Percentiles rank a stretch among this genome's conserved stretches.
phyloP scores from a whole-genome alignment of 2,797 vertebrate genomes.

The Todus mexicanus region DNA sequence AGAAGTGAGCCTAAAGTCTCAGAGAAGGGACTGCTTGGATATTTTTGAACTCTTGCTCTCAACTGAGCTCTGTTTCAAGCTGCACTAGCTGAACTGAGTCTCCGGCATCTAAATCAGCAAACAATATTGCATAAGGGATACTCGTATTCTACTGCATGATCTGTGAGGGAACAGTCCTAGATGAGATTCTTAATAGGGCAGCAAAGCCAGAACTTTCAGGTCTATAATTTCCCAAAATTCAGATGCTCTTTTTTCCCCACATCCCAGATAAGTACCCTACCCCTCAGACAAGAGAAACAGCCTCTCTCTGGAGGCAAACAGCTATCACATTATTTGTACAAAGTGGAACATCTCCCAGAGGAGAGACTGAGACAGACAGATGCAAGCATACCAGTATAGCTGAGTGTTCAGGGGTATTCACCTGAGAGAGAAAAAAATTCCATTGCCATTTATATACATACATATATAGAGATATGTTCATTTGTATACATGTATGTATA shows the following conservation, averaged over 20 bases:
- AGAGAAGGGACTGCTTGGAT: neutral
- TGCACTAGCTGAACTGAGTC: neutral
- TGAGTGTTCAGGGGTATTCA: neutral
- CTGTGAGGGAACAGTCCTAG: neutral
- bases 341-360: conserved; percentile 40
- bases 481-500: too few relatives aligned
- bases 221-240: neutral
- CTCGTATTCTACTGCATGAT: neutral
- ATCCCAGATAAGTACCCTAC: neutral
- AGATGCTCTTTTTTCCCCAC: neutral
- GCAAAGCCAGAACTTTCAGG: neutral
- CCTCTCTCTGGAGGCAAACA: neutral
- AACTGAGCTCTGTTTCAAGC: neutral
- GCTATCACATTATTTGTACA: neutral
- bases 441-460: neutral
- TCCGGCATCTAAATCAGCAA: neutral
- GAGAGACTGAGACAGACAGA: neutral
- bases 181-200: neutral
- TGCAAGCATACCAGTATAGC: neutral
- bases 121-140: neutral
- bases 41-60: neutral
- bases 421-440: neutral
- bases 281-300: neutral
- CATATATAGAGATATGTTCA: neutral
- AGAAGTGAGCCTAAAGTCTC: neutral